Evolutionary conservation across 1,140 invertebrate species (phyloP).

Genomic region (Calephelis nemesis): DNA sequence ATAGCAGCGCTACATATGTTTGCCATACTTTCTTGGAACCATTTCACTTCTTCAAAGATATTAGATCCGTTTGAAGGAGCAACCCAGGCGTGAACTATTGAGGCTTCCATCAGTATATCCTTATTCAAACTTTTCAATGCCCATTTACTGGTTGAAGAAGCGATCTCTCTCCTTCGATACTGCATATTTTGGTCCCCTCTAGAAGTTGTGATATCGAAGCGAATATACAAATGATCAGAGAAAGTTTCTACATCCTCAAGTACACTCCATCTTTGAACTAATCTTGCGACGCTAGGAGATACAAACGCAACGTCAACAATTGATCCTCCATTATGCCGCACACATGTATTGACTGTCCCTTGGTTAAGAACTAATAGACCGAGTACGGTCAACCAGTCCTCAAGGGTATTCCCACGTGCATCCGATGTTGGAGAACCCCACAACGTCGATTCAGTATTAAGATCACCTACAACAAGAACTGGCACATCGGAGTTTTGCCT

Average conservation of each 20-base stretch:
- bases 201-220: conserved; percentile 34
- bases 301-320: conserved; percentile 26
- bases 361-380: conserved; percentile 21
- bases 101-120: conserved; percentile 14
- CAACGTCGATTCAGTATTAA: conserved; percentile 13
- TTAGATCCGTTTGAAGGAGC: not conserved
- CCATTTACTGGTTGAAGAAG: conserved; percentile 19
- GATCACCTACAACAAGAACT: conserved; percentile 19
- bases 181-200: no score
- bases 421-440: conserved; percentile 31
- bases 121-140: conserved; percentile 20
- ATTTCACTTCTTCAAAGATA: conserved; percentile 61
- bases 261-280: conserved; percentile 15
- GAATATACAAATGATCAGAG: conserved; percentile 55
- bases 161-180: not conserved
- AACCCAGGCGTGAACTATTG: conserved; percentile 1
- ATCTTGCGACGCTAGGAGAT: not conserved
- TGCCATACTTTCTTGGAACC: conserved; percentile 1
- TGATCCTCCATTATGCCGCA: conserved; percentile 22
- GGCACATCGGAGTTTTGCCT: not conserved
- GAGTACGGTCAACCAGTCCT: conserved; percentile 20
- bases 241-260: conserved; percentile 26
- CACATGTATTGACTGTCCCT: conserved; percentile 19
- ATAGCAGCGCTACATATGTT: conserved; percentile 18
- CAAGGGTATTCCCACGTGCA: conserved; percentile 17